Evolutionary conservation across 2,888 invertebrate genomes (phyloP), one percentile per base, ranked within the genome.

Genomic region (Ectemnius lituratus): DNA sequence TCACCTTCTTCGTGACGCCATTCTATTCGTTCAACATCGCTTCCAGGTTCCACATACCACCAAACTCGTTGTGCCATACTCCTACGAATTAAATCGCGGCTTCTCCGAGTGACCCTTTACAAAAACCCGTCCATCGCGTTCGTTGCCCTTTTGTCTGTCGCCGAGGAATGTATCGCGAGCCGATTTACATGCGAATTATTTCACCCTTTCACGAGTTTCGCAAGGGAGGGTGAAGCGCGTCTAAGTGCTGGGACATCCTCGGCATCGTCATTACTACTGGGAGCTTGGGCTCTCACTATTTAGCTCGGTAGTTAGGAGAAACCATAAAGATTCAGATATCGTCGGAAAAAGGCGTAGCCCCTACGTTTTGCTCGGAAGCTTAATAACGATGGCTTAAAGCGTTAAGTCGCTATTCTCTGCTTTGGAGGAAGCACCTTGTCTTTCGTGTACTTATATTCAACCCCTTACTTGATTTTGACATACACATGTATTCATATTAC

Each of bases 321-420:
- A 83, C 81, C 84, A 84, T 87, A 87, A 88, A 87, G 87, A 87
- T 88, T 76, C 79, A 84, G 86, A 88, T 88, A 86, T 82, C 79
- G 80, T 71, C 46, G 77, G 52, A 52, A 52, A 52, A 52, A 52
- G 52, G 52, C 52, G 52, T 14, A 52, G 77, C 76, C 76, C 64
- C 23, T 23, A 61, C 63, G 75, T 81, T 75, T 71, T 37, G 69
- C 28, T 59, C 58, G 65, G 16, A 46, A 52, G 47, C 71, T 64
- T 57, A 76, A 69, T 60, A 62, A 78, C 78, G 28, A 70, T 75
- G 82, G 75, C 80, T 67, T 52, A 14, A 76, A 70, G 70, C 74
- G 70, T 71, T 78, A 82, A 84, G 84, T 73, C 75, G 8, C 37
- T 37, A 37, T 37, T 37, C 37, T 37, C 37, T 37, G 37, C 37